Percentiles rank a stretch among this genome's conserved stretches.
Conservation (phyloP, 2,113 vertebrate species). For the Serinus canaria region DNA sequence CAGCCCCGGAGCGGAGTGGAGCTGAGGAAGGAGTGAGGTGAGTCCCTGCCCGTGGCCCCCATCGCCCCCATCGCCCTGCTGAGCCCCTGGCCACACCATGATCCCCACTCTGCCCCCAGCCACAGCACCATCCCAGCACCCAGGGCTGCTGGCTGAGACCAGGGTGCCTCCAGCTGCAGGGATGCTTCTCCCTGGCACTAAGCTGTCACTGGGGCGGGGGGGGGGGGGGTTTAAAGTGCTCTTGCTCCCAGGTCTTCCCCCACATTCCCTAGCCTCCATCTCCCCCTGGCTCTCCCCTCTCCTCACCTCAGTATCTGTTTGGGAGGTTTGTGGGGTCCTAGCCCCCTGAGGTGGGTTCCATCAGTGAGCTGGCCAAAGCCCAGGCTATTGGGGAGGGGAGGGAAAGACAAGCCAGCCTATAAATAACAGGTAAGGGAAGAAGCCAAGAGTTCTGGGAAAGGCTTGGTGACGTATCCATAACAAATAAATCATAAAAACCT, state of each 20-base stretch:
- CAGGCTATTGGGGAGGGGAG: neutral
- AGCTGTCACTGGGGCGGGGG: neutral
- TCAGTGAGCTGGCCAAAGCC: neutral
- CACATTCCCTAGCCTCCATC: neutral
- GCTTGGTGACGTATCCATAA: neutral
- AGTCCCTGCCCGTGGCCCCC: neutral
- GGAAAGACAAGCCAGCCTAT: neutral
- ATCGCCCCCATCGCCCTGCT: accelerated
- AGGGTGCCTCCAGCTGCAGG: neutral
- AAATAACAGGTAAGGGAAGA: neutral
- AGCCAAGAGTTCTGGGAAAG: slow-evolving; percentile 5
- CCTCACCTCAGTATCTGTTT: accelerated
- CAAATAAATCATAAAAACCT: slow-evolving; percentile 1
- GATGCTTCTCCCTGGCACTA: accelerated
- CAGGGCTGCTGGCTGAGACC: accelerated
- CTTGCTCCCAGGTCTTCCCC: neutral
- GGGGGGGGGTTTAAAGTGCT: neutral
- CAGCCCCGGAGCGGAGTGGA: accelerated
- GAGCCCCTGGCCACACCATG: neutral
- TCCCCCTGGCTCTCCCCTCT: neutral
- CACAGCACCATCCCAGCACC: accelerated
- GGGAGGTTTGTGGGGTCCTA: neutral
- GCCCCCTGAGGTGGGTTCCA: accelerated
- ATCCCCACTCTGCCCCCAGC: neutral
- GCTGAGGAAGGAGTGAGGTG: accelerated